These are phyloP conservation scores for Celastrina argiolus DNA, from an alignment of 2,888 invertebrate genomes.

Conservation along the genomic window DNA sequence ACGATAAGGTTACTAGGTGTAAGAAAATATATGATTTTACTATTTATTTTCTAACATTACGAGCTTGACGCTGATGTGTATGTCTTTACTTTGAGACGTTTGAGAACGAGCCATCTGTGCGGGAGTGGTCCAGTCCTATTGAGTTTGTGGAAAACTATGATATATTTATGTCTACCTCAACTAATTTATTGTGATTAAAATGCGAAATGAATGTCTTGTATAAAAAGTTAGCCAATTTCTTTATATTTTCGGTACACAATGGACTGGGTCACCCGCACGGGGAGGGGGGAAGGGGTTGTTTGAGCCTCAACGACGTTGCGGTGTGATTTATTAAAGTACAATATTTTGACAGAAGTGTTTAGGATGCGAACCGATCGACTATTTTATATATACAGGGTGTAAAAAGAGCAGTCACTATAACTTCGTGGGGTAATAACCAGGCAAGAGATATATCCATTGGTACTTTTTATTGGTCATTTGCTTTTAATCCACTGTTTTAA, in stretches of 20 bases:
- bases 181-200: background rate
- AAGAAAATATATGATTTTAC: conserved; percentile 35
- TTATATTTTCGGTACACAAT: background rate
- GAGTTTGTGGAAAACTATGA: background rate
- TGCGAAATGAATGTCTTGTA: background rate
- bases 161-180: background rate
- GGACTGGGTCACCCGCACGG: background rate
- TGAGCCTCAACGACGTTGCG: background rate
- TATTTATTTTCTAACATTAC: conserved; percentile 26
- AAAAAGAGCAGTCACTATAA: too few species aligned
- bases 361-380: background rate
- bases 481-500: too few species aligned
- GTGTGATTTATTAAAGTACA: conserved; percentile 32
- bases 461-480: too few species aligned
- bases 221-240: background rate
- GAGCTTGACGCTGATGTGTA: conserved; percentile 18
- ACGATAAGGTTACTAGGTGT: conserved; percentile 57
- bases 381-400: background rate
- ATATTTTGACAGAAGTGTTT: conserved; percentile 21
- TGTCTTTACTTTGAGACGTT: background rate
- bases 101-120: background rate
- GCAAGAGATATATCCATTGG: too few species aligned
- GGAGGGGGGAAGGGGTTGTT: background rate
- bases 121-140: background rate
- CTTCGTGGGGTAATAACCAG: too few species aligned